Conservation (phyloP, 2,888 invertebrate genomes). For the Drosophila peninsularis region DNA sequence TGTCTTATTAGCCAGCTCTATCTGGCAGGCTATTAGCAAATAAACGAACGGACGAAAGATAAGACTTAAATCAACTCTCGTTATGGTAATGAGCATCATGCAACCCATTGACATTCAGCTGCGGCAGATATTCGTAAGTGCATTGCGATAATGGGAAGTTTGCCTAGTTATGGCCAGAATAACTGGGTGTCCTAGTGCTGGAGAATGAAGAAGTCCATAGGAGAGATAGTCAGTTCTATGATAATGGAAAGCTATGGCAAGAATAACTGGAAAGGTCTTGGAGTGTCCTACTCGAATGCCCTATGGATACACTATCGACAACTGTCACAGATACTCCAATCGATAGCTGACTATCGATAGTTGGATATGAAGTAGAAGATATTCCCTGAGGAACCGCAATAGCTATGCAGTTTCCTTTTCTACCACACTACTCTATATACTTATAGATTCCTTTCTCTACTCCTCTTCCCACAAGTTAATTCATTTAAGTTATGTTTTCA, state of each 20-base stretch:
- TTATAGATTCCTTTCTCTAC: background rate
- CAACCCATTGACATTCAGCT: conserved; percentile 10
- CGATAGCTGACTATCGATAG: too few species aligned
- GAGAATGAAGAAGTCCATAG: too few species aligned
- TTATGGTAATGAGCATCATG: conserved; percentile 32
- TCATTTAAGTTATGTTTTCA: background rate
- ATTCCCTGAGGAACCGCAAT: too few species aligned
- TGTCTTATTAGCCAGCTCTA: conserved; percentile 19
- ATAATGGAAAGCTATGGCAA: too few species aligned
- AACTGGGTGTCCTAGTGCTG: background rate
- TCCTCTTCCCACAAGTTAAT: background rate
- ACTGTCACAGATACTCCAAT: too few species aligned
- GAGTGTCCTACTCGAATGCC: too few species aligned
- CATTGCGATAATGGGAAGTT: background rate
- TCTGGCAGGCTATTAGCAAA: conserved; percentile 17
- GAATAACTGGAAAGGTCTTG: background rate
- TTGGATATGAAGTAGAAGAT: too few species aligned
- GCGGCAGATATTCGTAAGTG: background rate
- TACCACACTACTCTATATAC: too few species aligned
- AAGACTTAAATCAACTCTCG: conserved; percentile 5
- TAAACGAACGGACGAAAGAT: conserved; percentile 19
- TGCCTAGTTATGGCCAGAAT: background rate
- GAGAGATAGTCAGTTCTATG: too few species aligned
- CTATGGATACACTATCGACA: too few species aligned
- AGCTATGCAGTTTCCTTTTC: too few species aligned